Evolutionary conservation across 2,113 vertebrate genomes (phyloP).

Genomic region (Limanda limanda): DNA sequence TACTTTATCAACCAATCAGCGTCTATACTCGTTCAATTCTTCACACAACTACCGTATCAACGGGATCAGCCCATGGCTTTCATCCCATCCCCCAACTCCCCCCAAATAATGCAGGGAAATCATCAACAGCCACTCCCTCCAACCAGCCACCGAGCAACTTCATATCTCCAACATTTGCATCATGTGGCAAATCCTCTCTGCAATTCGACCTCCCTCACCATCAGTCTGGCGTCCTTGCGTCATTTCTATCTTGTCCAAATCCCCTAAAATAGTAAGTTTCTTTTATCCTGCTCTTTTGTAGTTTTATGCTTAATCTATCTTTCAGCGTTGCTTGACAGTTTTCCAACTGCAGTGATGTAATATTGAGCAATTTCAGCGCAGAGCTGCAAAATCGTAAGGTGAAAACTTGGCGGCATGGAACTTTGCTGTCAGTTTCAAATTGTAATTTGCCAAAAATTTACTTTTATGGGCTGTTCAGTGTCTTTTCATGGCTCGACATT

Average conservation of each 20-base stretch:
- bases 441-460: constrained; percentile 28
- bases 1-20: constrained; percentile 95
- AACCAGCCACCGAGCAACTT: constrained; percentile 95
- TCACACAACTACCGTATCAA: constrained; percentile 92
- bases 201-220: constrained; percentile 99
- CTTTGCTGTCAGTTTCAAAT: constrained; percentile 26
- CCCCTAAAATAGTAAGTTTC: constrained; percentile 98
- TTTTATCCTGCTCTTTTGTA: constrained; percentile 96
- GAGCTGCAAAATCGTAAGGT: constrained; percentile 51
- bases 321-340: constrained; percentile 86
- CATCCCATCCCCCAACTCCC: constrained; percentile 84
- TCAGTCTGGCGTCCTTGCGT: constrained; percentile 98
- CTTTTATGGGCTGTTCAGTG: constrained; percentile 26
- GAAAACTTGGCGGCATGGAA: constrained; percentile 50
- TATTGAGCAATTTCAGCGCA: constrained; percentile 37
- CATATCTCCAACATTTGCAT: constrained; percentile 89
- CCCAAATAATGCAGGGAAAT: constrained; percentile 93
- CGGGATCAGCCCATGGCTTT: constrained; percentile 98
- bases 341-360: no score
- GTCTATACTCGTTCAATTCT: constrained; percentile 94
- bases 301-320: constrained; percentile 76
- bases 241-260: constrained; percentile 99
- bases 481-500: constrained; percentile 70
- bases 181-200: constrained; percentile 99
- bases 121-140: constrained; percentile 89